Conservation (phyloP, 2,113 vertebrate genomes). For the Gnathonemus longibarbis region DNA sequence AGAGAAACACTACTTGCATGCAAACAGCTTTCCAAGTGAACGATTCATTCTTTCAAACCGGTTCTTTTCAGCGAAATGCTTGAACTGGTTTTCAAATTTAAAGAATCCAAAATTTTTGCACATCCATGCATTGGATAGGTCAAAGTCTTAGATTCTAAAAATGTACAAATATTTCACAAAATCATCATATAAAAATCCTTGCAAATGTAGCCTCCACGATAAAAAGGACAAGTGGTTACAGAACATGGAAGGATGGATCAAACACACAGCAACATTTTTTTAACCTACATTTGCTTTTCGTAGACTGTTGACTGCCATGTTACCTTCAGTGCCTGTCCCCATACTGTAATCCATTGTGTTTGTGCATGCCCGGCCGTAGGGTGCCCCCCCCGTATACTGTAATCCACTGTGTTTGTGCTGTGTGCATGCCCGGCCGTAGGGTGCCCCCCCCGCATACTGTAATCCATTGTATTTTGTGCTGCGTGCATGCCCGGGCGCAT, state of each 20-base stretch:
- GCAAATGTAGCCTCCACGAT: not conserved
- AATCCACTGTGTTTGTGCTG: no score
- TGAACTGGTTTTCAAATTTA: not conserved
- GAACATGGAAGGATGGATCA: not conserved
- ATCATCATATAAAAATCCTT: not conserved
- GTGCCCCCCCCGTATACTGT: no score
- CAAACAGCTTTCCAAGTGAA: not conserved
- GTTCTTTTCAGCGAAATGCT: not conserved
- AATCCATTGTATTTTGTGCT: no score
- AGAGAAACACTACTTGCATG: not conserved
- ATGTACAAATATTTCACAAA: not conserved
- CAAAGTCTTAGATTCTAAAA: not conserved
- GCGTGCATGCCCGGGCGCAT: no score
- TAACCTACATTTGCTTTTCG: no score
- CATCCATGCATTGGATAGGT: not conserved
- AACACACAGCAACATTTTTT: no score
- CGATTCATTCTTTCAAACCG: not conserved
- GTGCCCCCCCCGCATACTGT: no score
- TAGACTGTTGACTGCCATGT: no score
- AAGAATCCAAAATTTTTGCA: not conserved
- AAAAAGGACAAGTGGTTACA: not conserved
- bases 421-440: no score
- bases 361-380: no score
- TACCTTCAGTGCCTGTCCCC: no score
- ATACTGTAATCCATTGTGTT: no score